Percentiles rank a stretch among this genome's conserved stretches.
Conservation (phyloP, 2,113 vertebrate species). For the Vulpes ferrilata region DNA sequence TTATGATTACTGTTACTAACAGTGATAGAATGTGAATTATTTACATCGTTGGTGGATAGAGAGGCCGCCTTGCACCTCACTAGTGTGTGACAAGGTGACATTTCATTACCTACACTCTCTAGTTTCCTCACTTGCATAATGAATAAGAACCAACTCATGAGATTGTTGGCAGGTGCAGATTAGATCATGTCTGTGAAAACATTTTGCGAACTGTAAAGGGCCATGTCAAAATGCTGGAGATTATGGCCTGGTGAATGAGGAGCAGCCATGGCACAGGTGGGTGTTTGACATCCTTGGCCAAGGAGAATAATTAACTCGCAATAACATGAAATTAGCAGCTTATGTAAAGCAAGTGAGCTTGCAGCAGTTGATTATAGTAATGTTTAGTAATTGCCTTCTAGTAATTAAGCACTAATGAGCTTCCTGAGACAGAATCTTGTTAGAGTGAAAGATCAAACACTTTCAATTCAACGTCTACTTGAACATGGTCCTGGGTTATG, state of each 20-base stretch:
- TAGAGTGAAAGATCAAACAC: slow-evolving; percentile 62
- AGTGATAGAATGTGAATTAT: neutral
- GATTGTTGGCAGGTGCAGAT: neutral
- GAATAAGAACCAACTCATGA: neutral
- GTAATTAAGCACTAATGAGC: slow-evolving; percentile 79
- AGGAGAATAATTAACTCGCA: slow-evolving; percentile 73
- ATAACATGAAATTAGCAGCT: slow-evolving; percentile 74
- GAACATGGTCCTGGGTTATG: neutral
- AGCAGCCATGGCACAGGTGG: slow-evolving; percentile 30
- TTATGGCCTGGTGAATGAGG: neutral
- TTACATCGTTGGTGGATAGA: neutral
- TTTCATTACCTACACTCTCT: neutral
- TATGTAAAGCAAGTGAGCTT: slow-evolving; percentile 72
- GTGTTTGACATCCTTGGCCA: slow-evolving; percentile 31
- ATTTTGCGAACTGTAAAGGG: neutral
- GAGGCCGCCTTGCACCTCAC: neutral
- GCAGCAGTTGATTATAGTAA: slow-evolving; percentile 66
- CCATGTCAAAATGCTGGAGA: neutral
- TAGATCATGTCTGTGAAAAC: neutral
- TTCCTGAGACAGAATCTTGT: slow-evolving; percentile 76
- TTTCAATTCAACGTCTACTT: neutral
- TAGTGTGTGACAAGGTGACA: neutral
- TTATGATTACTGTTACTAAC: neutral
- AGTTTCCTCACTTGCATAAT: slow-evolving; percentile 13
- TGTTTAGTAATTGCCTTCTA: slow-evolving; percentile 72